These are phyloP conservation scores for Nezara viridula DNA, from an alignment of 2,888 invertebrate genomes.

Conservation along the genomic window DNA sequence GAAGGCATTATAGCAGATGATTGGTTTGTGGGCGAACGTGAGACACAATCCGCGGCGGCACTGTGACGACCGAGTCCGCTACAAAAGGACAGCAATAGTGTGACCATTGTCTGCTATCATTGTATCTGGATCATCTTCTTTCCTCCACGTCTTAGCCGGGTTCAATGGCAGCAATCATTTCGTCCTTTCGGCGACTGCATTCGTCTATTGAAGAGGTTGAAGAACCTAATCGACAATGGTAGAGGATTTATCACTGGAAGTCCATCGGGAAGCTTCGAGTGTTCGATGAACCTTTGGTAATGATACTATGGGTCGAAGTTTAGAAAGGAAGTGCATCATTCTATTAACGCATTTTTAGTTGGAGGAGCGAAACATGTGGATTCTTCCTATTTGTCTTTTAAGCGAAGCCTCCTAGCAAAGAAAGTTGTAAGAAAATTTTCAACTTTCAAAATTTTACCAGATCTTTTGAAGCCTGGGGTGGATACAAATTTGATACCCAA, in stretches of 20 bases:
- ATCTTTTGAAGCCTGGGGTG: too few species aligned
- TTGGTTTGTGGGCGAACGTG: background rate
- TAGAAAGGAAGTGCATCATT: background rate
- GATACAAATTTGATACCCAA: too few species aligned
- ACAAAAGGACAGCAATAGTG: conserved; percentile 36
- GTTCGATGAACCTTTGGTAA: background rate
- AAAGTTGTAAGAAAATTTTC: too few species aligned
- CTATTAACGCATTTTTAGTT: background rate
- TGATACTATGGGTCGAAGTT: background rate
- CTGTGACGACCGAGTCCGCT: background rate
- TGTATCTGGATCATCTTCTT: background rate
- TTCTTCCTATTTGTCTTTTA: too few species aligned
- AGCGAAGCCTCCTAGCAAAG: too few species aligned
- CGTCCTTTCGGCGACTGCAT: background rate
- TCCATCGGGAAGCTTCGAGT: background rate
- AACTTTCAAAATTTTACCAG: too few species aligned
- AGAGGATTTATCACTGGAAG: background rate
- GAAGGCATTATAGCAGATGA: conserved; percentile 12
- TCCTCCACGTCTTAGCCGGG: background rate
- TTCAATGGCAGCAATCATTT: conserved; percentile 41
- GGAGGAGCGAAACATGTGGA: background rate
- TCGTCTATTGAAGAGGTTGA: background rate
- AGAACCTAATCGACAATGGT: background rate
- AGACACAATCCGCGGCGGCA: background rate
- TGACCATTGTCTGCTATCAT: conserved; percentile 9